phyloP scores from a whole-genome alignment of 2,888 invertebrate genomes.

The Lithophane leautieri region DNA sequence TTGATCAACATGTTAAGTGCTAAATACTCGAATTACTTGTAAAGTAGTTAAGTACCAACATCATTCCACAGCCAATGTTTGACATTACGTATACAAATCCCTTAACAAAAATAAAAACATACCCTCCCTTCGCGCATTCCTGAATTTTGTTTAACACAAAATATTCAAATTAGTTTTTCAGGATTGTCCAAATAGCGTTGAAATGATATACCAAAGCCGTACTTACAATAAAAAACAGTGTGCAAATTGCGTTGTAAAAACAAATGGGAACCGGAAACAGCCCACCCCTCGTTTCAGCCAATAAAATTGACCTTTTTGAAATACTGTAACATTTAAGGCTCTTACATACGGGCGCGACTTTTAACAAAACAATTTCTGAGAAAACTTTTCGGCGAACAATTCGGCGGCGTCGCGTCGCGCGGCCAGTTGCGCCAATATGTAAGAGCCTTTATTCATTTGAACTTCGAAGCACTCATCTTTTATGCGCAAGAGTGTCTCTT shows the following conservation, averaged over 20 bases:
- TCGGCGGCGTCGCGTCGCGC: too few species aligned
- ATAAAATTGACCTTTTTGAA: slow-evolving; percentile 22
- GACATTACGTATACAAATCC: not conserved
- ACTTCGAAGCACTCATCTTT: slow-evolving; percentile 16
- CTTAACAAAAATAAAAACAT: not conserved
- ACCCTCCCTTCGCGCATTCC: not conserved
- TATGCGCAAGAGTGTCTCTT: slow-evolving; percentile 6
- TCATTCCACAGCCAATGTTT: not conserved
- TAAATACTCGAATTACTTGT: not conserved
- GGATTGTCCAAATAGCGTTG: slow-evolving; percentile 4
- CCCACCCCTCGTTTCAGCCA: not conserved
- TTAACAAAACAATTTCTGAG: too few species aligned
- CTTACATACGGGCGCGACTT: too few species aligned
- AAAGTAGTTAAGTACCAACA: not conserved
- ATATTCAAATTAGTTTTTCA: slow-evolving; percentile 30
- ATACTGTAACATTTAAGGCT: too few species aligned
- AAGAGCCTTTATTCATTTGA: slow-evolving; percentile 24
- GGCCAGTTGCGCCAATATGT: too few species aligned
- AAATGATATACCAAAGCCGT: slow-evolving; percentile 29
- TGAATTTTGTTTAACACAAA: not conserved
- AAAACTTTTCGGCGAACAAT: too few species aligned
- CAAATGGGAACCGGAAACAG: slow-evolving; percentile 14
- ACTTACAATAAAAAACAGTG: slow-evolving; percentile 28
- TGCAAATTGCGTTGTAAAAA: slow-evolving; percentile 51
- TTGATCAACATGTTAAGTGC: not conserved